Conservation (phyloP, 2,797 vertebrate genomes). For the Neostethus bicornis region DNA sequence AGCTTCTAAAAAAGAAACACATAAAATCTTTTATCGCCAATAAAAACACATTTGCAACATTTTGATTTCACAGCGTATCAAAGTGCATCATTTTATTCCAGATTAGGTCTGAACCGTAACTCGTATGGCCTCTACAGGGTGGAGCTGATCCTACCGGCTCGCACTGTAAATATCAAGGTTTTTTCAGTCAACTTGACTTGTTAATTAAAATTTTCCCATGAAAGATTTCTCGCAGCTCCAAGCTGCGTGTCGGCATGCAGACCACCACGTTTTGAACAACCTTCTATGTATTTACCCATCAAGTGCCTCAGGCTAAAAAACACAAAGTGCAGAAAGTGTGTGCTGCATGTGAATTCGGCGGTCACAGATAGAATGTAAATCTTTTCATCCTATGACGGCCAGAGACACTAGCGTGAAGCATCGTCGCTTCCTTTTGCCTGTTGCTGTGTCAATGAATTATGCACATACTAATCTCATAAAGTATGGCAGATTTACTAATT, state of each 20-base stretch:
- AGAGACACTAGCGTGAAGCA: constrained; percentile 34
- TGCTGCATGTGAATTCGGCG: constrained; percentile 50
- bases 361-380: constrained; percentile 49
- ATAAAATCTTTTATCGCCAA: constrained; percentile 22
- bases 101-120: constrained; percentile 30
- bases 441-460: constrained; percentile 68
- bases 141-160: constrained; percentile 32
- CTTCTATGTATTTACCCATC: constrained; percentile 50
- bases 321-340: constrained; percentile 34
- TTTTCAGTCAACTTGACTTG: constrained; percentile 47
- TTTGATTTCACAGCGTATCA: constrained; percentile 43
- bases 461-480: constrained; percentile 58
- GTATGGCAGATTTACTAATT: constrained; percentile 54
- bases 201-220: constrained; percentile 56
- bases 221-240: constrained; percentile 49
- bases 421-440: constrained; percentile 46
- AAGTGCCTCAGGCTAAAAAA: constrained; percentile 42
- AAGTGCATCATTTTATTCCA: constrained; percentile 11
- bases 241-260: constrained; percentile 33
- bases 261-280: constrained; percentile 45
- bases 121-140: constrained; percentile 14
- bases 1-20: constrained; percentile 13
- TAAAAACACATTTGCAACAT: constrained; percentile 16
- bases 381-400: constrained; percentile 41
- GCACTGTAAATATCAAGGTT: constrained; percentile 51